phyloP scores from a whole-genome alignment of 1,140 invertebrate genomes.

The Solenopsis invicta region DNA sequence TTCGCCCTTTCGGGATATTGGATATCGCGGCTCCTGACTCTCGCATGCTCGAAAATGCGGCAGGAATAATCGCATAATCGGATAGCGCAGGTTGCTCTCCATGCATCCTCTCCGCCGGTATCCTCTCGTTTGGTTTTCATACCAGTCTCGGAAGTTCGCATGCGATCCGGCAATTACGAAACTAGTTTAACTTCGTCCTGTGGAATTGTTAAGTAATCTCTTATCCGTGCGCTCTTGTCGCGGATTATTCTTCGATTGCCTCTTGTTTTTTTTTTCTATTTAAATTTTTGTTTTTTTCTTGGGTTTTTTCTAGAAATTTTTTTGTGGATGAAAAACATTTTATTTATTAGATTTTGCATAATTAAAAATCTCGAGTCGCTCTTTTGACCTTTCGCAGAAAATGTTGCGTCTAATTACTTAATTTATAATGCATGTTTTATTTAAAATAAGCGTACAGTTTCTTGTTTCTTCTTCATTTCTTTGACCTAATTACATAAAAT shows the following conservation, averaged over 20 bases:
- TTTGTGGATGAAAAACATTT: neutral
- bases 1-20: slow-evolving; percentile 31
- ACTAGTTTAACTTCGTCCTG: slow-evolving; percentile 66
- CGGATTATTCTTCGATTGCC: slow-evolving; percentile 3
- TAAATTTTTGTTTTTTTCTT: too few relatives aligned
- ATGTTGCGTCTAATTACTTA: neutral
- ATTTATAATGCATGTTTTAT: neutral
- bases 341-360: neutral
- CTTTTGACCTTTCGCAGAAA: neutral
- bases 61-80: slow-evolving; percentile 63
- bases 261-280: neutral
- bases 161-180: slow-evolving; percentile 63
- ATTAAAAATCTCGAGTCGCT: neutral
- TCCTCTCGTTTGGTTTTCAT: slow-evolving; percentile 41
- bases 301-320: neutral
- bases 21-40: slow-evolving; percentile 41
- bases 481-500: neutral
- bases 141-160: slow-evolving; percentile 36
- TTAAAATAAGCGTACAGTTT: neutral
- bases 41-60: slow-evolving; percentile 50
- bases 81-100: slow-evolving; percentile 35
- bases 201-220: slow-evolving; percentile 59
- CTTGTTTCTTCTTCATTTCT: neutral
- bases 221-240: slow-evolving; percentile 30
- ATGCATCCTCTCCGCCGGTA: slow-evolving; percentile 23